These are phyloP conservation scores for Takifugu rubripes DNA, from an alignment of 2,797 vertebrate genomes.

Conservation along the genomic window DNA sequence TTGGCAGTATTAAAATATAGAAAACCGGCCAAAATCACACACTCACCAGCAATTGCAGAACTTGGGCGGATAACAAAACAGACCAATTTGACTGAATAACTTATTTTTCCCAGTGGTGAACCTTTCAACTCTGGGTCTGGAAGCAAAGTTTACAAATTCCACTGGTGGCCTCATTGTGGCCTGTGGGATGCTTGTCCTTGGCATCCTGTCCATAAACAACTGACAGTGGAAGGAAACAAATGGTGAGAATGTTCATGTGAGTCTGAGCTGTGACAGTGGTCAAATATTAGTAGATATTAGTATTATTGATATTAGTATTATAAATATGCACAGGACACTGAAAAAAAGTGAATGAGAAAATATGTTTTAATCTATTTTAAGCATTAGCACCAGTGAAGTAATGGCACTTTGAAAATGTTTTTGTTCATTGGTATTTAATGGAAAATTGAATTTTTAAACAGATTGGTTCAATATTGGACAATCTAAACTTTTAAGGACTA, in stretches of 20 bases:
- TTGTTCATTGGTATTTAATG: no score
- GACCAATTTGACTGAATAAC: neutral
- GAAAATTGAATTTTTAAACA: no score
- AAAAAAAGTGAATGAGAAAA: no score
- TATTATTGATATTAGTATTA: no score
- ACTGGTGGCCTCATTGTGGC: conserved; percentile 9
- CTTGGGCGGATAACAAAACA: neutral
- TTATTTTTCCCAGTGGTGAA: neutral
- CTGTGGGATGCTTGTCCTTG: conserved; percentile 30
- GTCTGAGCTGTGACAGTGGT: neutral
- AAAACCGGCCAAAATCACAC: neutral
- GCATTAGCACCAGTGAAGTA: no score
- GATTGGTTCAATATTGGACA: no score
- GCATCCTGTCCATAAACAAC: conserved; percentile 26
- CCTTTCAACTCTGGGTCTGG: conserved; percentile 21
- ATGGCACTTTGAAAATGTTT: no score
- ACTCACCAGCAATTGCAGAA: neutral
- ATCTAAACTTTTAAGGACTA: no score
- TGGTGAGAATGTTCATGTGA: conserved; percentile 13
- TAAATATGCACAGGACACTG: no score
- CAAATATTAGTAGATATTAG: no score
- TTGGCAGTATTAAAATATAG: conserved; percentile 16
- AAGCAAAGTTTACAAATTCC: conserved; percentile 35
- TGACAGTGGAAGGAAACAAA: conserved; percentile 22
- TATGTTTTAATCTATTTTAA: no score